Percentiles rank a stretch among this genome's conserved stretches.
Conservation (phyloP, 1,140 invertebrate genomes). For the Phthorimaea operculella region DNA sequence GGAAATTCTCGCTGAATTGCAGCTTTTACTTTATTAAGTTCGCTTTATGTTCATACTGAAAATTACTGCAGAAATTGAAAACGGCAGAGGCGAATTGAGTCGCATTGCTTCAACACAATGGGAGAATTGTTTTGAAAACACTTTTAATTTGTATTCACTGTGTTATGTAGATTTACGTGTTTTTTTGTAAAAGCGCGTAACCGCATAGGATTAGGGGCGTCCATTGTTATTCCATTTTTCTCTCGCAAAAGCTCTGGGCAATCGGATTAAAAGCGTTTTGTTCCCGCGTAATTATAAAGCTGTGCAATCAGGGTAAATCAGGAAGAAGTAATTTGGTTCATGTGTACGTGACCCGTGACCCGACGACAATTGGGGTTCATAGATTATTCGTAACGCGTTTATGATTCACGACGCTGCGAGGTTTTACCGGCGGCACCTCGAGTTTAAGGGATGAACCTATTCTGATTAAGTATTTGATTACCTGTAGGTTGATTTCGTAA, state of each 20-base stretch:
- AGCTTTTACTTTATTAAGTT: no score
- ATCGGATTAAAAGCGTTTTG: constrained; percentile 1
- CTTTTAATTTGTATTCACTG: neutral
- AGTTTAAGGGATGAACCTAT: no score
- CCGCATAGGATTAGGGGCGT: neutral
- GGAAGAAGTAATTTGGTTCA: neutral
- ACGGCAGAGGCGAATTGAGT: no score
- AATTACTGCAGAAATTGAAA: no score
- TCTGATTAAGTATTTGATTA: no score
- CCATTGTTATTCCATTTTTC: neutral
- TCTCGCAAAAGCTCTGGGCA: neutral
- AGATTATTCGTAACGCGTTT: no score
- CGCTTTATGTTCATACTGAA: no score
- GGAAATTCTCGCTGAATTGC: no score
- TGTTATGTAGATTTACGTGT: neutral
- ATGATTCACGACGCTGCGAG: no score
- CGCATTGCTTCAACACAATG: neutral
- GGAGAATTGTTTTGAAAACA: neutral
- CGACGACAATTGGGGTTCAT: no score
- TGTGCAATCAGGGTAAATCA: neutral
- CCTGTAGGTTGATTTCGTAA: no score
- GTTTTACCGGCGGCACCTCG: no score
- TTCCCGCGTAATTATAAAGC: neutral
- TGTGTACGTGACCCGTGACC: neutral
- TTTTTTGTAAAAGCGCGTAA: neutral